phyloP scores from a whole-genome alignment of 2,113 vertebrate species.

The Eupsittula cactorum region DNA sequence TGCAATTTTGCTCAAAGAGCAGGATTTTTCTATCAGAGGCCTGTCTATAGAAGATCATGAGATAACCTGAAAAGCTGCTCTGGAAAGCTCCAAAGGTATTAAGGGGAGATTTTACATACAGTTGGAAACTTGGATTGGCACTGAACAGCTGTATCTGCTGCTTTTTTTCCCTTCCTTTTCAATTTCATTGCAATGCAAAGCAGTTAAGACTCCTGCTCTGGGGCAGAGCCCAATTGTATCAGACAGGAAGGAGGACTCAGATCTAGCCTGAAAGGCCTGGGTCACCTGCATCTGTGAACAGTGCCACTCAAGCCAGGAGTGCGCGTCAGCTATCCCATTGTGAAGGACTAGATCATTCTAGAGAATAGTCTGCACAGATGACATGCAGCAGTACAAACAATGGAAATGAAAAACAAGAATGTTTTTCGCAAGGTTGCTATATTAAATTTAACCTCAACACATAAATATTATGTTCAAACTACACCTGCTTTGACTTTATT shows the following conservation, averaged over 20 bases:
- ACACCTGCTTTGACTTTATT: background rate
- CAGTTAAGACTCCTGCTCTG: rapidly evolving
- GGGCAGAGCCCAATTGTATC: background rate
- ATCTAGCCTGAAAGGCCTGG: background rate
- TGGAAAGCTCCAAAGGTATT: background rate
- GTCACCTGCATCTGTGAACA: background rate
- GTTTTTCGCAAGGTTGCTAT: background rate
- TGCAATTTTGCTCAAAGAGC: background rate
- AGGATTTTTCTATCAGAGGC: background rate
- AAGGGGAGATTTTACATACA: background rate
- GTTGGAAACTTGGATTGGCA: background rate
- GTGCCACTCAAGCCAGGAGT: background rate
- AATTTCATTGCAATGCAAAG: background rate
- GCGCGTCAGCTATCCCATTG: background rate
- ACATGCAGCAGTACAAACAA: background rate
- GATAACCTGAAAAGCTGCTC: background rate
- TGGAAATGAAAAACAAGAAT: background rate
- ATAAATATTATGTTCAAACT: background rate
- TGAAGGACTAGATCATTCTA: background rate
- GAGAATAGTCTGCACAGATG: background rate
- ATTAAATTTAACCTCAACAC: background rate
- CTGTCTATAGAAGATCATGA: background rate
- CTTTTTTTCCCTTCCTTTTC: background rate
- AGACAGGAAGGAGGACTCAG: background rate
- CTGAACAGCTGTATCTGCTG: background rate